Evolutionary conservation across 2,113 vertebrate species (phyloP).

Genomic region (Petaurus breviceps): DNA sequence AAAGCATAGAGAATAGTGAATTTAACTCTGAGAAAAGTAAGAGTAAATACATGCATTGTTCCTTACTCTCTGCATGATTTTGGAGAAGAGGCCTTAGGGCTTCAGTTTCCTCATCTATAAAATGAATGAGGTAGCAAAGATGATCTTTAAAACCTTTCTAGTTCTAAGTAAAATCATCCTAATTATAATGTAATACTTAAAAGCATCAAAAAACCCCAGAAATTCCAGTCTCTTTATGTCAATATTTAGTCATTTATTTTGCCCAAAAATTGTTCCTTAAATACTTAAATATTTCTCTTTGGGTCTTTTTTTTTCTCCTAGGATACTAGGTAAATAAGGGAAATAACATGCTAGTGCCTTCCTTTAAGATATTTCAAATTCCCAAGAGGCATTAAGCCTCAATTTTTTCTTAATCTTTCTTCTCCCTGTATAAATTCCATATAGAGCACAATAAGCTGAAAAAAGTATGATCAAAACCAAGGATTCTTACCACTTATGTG

Average conservation of each 20-base stretch:
- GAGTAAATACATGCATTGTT: background rate
- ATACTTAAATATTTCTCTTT: background rate
- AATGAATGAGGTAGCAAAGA: background rate
- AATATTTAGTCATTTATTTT: background rate
- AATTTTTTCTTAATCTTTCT: background rate
- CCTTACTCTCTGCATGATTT: background rate
- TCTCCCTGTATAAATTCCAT: background rate
- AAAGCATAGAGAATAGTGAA: background rate
- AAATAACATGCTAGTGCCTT: background rate
- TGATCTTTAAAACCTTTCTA: background rate
- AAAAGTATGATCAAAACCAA: background rate
- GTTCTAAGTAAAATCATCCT: background rate
- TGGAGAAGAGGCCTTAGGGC: background rate
- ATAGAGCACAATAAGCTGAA: background rate
- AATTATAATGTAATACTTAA: background rate
- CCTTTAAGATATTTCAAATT: background rate
- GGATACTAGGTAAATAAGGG: background rate
- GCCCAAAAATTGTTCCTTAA: background rate
- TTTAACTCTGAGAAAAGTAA: background rate
- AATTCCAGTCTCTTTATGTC: background rate
- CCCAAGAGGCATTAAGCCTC: background rate
- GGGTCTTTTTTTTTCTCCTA: background rate
- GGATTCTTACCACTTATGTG: background rate
- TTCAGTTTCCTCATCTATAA: background rate
- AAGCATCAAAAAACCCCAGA: background rate